A percentile compares a stretch with the other conserved stretches of the same genome.
Evolutionary conservation across 2,797 vertebrate species (phyloP).

Genomic region (Megaceryle alcyon): DNA sequence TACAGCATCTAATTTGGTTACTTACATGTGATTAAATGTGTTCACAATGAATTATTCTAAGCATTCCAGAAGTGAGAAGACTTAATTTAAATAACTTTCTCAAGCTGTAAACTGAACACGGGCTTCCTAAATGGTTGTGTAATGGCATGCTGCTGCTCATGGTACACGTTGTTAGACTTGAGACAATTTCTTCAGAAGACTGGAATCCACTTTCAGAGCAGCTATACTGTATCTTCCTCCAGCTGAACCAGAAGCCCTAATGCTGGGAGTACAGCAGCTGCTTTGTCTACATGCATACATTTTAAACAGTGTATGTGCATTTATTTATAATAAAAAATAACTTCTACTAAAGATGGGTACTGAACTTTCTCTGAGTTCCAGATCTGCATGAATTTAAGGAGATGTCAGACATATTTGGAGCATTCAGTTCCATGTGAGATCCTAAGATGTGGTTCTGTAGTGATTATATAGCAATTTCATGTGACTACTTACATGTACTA

Average conservation of each 20-base stretch:
- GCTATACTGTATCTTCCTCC: not conserved
- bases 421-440: not conserved
- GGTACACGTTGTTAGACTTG: not conserved
- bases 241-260: not conserved
- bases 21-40: conserved; percentile 31
- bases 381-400: not conserved
- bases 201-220: not conserved
- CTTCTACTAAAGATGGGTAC: not conserved
- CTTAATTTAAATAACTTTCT: conserved; percentile 26
- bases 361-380: not conserved
- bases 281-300: fast-evolving
- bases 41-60: conserved; percentile 43
- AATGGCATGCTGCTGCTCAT: not conserved
- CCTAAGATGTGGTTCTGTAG: not conserved
- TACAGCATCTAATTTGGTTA: conserved; percentile 29
- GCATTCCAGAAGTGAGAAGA: not conserved
- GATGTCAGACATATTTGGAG: not conserved
- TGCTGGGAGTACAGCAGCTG: not conserved
- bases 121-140: not conserved
- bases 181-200: not conserved
- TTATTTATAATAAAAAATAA: not conserved
- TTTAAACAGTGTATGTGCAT: not conserved
- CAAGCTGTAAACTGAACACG: not conserved
- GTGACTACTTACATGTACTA: not conserved
- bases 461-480: not conserved